Evolutionary conservation across 1,140 invertebrate genomes (phyloP).

Genomic region (Bombyx mandarina): DNA sequence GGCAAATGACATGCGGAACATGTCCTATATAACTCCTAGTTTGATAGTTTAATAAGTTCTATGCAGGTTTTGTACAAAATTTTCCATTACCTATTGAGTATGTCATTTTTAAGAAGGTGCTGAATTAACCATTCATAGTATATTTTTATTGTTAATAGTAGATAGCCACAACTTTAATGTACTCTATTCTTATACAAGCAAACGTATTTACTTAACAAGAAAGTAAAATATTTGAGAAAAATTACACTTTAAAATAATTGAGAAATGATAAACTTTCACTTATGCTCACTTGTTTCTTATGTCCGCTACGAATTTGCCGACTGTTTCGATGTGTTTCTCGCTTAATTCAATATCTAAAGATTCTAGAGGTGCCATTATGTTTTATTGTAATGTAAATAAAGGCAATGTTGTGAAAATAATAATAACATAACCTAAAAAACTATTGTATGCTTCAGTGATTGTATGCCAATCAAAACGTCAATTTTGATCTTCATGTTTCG

Average conservation of each 20-base stretch:
- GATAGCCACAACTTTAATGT: neutral
- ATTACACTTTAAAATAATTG: neutral
- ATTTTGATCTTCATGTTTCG: too few species aligned
- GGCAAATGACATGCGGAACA: too few species aligned
- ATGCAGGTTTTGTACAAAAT: too few species aligned
- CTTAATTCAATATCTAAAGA: constrained; percentile 31
- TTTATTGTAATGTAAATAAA: neutral
- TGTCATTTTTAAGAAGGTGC: too few species aligned
- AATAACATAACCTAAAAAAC: constrained; percentile 15
- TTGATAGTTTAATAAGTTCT: too few species aligned
- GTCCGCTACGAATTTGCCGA: constrained; percentile 45
- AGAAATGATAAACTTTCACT: neutral
- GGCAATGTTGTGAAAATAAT: constrained; percentile 1
- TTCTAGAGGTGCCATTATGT: constrained; percentile 30
- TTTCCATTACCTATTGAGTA: too few species aligned
- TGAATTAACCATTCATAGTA: neutral
- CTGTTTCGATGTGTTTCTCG: constrained; percentile 32
- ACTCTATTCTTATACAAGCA: neutral
- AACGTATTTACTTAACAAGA: neutral
- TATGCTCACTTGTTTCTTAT: constrained; percentile 29
- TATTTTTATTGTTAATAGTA: neutral
- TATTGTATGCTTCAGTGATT: too few species aligned
- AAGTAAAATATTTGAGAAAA: neutral
- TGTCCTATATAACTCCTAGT: too few species aligned
- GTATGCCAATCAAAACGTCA: too few species aligned